These are phyloP conservation scores for Periparus ater DNA, from an alignment of 2,797 vertebrate genomes.

Conservation along the genomic window DNA sequence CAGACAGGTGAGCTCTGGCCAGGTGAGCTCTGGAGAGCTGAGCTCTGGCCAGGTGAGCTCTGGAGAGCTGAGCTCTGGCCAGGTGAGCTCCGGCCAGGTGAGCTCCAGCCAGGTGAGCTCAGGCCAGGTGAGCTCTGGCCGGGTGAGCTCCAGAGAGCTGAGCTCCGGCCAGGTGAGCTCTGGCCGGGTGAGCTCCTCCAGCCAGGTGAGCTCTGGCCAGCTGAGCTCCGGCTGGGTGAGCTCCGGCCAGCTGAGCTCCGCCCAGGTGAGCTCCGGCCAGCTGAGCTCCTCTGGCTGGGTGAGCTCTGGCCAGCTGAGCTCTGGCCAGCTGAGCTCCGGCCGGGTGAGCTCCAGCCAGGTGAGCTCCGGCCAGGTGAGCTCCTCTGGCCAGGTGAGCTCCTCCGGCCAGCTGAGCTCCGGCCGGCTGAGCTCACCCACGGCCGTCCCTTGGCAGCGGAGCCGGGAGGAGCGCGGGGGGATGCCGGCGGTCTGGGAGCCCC, in stretches of 20 bases:
- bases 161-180: too few species aligned
- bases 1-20: too few species aligned
- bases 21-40: too few species aligned
- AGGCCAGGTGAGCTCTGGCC: too few species aligned
- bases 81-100: too few species aligned
- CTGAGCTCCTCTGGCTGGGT: slow-evolving; percentile 50
- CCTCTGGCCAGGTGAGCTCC: background rate
- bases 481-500: background rate
- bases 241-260: background rate
- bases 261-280: background rate
- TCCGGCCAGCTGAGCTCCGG: background rate
- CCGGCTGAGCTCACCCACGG: slow-evolving; percentile 9
- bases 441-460: background rate
- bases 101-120: too few species aligned
- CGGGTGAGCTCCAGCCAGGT: background rate
- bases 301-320: slow-evolving; percentile 66
- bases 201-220: too few species aligned
- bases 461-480: background rate
- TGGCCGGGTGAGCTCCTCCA: too few species aligned
- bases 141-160: too few species aligned
- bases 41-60: too few species aligned
- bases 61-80: too few species aligned
- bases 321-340: slow-evolving; percentile 44
- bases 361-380: slow-evolving; percentile 46
- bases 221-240: background rate